Conservation (phyloP, 2,888 invertebrate genomes). For the Stomorhina lunata region DNA sequence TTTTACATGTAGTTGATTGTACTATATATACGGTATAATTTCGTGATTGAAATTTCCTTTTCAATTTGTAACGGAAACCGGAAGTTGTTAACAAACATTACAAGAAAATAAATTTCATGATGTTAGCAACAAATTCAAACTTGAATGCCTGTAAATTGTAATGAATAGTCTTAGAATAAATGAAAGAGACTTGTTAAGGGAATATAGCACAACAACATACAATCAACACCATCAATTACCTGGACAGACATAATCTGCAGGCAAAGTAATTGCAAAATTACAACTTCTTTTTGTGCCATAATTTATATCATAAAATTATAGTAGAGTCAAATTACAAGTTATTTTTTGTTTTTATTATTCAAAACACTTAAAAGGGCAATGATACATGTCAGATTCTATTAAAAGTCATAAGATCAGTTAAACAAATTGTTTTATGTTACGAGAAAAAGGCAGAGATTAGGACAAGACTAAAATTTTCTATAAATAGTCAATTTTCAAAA, state of each 20-base stretch:
- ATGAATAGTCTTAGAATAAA: neutral
- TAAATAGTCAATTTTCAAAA: too few species aligned
- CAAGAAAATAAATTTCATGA: constrained; percentile 43
- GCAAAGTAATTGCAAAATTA: too few species aligned
- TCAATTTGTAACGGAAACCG: constrained; percentile 60
- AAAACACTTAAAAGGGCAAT: too few species aligned
- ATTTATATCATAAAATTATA: too few species aligned
- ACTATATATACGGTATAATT: constrained; percentile 19
- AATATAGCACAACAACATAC: neutral
- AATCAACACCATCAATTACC: neutral
- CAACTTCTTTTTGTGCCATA: too few species aligned
- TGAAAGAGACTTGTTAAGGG: neutral
- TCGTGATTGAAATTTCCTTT: constrained; percentile 55
- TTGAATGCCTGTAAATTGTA: neutral
- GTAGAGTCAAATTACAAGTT: too few species aligned
- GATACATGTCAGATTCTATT: too few species aligned
- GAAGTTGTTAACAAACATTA: constrained; percentile 59
- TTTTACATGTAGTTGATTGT: neutral
- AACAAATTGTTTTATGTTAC: too few species aligned
- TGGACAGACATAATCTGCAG: neutral
- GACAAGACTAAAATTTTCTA: too few species aligned
- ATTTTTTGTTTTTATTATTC: too few species aligned
- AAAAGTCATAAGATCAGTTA: too few species aligned
- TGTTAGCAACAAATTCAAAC: constrained; percentile 26
- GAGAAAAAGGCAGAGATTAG: too few species aligned